These are phyloP conservation scores for Sycophila sp. DNA, from an alignment of 1,140 invertebrate genomes.

Conservation along the genomic window DNA sequence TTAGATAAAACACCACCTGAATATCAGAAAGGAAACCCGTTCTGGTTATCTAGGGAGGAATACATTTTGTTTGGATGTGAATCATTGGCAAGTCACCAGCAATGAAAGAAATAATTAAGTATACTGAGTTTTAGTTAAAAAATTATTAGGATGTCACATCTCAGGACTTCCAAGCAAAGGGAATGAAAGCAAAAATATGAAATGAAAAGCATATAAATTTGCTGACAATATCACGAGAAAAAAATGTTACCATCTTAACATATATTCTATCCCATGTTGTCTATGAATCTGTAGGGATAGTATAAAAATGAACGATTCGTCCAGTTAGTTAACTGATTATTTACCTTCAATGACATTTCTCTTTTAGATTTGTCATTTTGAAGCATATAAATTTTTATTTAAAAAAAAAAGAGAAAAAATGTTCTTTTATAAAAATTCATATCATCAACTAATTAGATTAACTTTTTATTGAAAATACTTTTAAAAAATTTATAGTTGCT, in stretches of 20 bases:
- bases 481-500: too few relatives aligned
- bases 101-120: too few relatives aligned
- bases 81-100: slow-evolving; percentile 56
- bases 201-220: not conserved
- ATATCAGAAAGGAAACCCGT: slow-evolving; percentile 62
- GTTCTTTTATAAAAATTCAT: not conserved
- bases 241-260: slow-evolving; percentile 56
- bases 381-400: not conserved
- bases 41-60: slow-evolving; percentile 66
- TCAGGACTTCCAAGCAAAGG: too few relatives aligned
- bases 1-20: slow-evolving; percentile 64
- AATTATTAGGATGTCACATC: too few relatives aligned
- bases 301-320: not conserved
- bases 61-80: slow-evolving; percentile 67
- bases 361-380: not conserved
- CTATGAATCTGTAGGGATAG: slow-evolving; percentile 44
- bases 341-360: not conserved
- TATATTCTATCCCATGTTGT: slow-evolving; percentile 60
- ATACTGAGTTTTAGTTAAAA: too few relatives aligned
- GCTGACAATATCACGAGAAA: slow-evolving; percentile 48
- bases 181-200: not conserved
- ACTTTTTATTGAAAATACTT: too few relatives aligned
- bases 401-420: not conserved
- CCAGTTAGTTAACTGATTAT: not conserved
- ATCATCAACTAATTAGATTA: too few relatives aligned